phyloP scores from a whole-genome alignment of 2,113 vertebrate genomes.

The Oryzias woworae region DNA sequence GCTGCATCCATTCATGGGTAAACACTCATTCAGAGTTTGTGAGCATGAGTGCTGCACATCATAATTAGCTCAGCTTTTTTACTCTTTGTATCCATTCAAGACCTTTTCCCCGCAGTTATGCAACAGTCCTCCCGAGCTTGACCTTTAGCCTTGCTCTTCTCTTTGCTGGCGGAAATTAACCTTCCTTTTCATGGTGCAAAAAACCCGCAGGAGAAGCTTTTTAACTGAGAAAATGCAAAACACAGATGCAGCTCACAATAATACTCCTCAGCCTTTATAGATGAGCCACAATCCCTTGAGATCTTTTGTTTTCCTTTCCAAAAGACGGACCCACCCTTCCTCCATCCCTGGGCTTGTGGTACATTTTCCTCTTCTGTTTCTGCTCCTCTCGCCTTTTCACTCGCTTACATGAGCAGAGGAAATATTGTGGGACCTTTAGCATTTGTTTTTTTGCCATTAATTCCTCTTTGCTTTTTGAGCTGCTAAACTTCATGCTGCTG shows the following conservation, averaged over 20 bases:
- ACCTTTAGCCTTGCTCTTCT: constrained; percentile 2
- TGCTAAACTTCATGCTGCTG: constrained; percentile 11
- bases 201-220: constrained; percentile 42
- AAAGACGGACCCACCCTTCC: constrained; percentile 44
- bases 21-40: constrained; percentile 24
- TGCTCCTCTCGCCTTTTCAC: constrained; percentile 4
- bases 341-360: constrained; percentile 14
- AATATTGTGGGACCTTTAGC: constrained; percentile 26
- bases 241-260: constrained; percentile 12
- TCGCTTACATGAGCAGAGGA: constrained; percentile 31
- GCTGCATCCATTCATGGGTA: constrained; percentile 42
- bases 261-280: constrained; percentile 35
- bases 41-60: background rate
- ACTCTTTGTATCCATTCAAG: constrained; percentile 21
- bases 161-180: constrained; percentile 12
- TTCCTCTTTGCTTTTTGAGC: constrained; percentile 22
- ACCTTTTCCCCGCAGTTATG: constrained; percentile 20
- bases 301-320: constrained; percentile 46
- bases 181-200: constrained; percentile 14
- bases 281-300: constrained; percentile 43
- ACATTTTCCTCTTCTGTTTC: background rate
- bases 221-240: constrained; percentile 37
- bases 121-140: constrained; percentile 31
- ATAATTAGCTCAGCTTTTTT: constrained; percentile 1
- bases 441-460: constrained; percentile 33